Conservation (phyloP, 2,797 vertebrate genomes). For the Crocidura indochinensis region DNA sequence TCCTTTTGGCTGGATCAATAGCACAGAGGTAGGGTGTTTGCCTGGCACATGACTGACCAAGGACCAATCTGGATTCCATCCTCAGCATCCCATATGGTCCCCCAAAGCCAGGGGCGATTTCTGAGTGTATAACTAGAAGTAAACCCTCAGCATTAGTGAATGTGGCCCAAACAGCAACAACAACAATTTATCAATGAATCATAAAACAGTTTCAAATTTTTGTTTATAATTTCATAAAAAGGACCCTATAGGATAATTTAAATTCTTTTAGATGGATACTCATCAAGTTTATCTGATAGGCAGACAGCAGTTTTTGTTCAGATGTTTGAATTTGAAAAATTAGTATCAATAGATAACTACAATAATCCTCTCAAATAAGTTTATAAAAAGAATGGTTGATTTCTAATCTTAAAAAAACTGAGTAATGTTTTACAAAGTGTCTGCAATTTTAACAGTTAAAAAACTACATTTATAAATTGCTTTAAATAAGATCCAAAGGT, state of each 20-base stretch:
- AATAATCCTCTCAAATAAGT: slow-evolving; percentile 59
- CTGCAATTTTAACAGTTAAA: slow-evolving; percentile 30
- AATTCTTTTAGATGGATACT: slow-evolving; percentile 36
- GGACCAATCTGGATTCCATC: no score
- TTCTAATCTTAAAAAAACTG: not conserved
- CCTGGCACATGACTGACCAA: no score
- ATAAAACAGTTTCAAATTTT: slow-evolving; percentile 46
- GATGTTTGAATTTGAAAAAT: slow-evolving; percentile 62
- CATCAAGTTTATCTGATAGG: not conserved
- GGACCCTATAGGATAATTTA: not conserved
- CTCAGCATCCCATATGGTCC: no score
- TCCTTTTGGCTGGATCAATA: no score
- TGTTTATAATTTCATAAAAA: not conserved
- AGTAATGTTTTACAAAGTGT: not conserved
- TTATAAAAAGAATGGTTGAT: not conserved
- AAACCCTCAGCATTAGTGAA: no score
- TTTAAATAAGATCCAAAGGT: not conserved
- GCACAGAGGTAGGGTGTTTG: no score
- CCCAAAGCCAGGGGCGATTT: no score
- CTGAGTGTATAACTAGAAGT: no score
- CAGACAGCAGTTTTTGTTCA: not conserved
- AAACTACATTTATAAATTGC: not conserved
- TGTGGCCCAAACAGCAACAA: no score
- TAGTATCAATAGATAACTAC: slow-evolving; percentile 56
- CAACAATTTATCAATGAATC: not conserved